Percentiles rank a stretch among this genome's conserved stretches.
Evolutionary conservation across 2,888 invertebrate genomes (phyloP).

Genomic region (Mesorhabditis sp.): DNA sequence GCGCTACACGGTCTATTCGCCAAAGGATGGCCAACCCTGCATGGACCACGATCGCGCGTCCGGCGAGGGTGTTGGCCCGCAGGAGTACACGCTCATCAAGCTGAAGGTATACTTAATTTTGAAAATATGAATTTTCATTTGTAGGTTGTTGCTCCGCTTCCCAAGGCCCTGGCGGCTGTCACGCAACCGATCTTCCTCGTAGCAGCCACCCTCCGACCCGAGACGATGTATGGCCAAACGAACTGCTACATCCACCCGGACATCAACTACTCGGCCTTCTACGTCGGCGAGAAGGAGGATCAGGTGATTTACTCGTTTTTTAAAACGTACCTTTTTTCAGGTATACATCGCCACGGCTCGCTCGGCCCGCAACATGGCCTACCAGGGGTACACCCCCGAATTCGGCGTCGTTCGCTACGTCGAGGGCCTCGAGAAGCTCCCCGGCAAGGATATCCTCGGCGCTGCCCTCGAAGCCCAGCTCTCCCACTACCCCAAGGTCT

Average conservation of each 20-base stretch:
- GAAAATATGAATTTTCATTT: not conserved
- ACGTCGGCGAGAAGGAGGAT: conserved; percentile 63
- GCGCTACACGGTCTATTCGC: conserved; percentile 90
- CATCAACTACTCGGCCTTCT: conserved; percentile 77
- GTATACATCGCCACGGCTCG: conserved; percentile 73
- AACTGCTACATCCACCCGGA: conserved; percentile 97
- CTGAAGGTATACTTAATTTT: conserved; percentile 69
- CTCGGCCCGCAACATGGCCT: conserved; percentile 90
- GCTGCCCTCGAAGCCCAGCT: conserved; percentile 78
- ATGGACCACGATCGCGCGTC: conserved; percentile 97
- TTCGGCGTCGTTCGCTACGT: conserved; percentile 77
- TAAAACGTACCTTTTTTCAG: no score
- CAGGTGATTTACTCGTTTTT: conserved; percentile 65
- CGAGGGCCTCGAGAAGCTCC: conserved; percentile 59
- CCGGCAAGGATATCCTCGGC: conserved; percentile 74
- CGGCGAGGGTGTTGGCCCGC: conserved; percentile 95
- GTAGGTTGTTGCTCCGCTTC: conserved; percentile 67
- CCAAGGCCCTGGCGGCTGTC: conserved; percentile 64
- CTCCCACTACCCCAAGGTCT: conserved; percentile 77
- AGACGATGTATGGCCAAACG: conserved; percentile 99
- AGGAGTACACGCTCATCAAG: conserved; percentile 94
- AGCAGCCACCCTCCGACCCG: conserved; percentile 94
- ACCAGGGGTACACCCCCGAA: conserved; percentile 80
- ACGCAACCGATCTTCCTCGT: conserved; percentile 73
- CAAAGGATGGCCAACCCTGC: conserved; percentile 93